Conservation (phyloP, 1,140 invertebrate species). For the Gonioctena quinquepunctata region DNA sequence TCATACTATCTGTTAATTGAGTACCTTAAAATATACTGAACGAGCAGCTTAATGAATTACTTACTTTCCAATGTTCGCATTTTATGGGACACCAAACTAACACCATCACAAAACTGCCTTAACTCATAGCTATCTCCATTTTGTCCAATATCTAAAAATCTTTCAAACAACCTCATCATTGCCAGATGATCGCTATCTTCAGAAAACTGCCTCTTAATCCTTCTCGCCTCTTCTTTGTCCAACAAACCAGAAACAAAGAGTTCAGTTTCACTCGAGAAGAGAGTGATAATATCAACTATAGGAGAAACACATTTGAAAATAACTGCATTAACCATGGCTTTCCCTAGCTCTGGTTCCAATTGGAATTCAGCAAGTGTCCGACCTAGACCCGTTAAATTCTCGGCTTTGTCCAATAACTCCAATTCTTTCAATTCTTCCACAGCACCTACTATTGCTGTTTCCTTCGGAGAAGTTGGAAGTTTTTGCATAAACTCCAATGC, state of each 20-base stretch:
- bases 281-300: constrained; percentile 52
- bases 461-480: constrained; percentile 59
- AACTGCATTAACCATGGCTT: constrained; percentile 61
- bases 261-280: constrained; percentile 45
- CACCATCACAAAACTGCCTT: constrained; percentile 36
- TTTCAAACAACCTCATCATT: constrained; percentile 48
- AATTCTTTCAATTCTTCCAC: constrained; percentile 58
- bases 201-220: constrained; percentile 36
- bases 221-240: constrained; percentile 36
- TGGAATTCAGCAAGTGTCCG: constrained; percentile 59
- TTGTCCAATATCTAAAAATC: constrained; percentile 45
- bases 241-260: constrained; percentile 42
- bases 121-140: constrained; percentile 21
- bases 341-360: constrained; percentile 62
- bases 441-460: constrained; percentile 52
- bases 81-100: constrained; percentile 44
- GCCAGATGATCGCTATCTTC: constrained; percentile 49
- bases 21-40: too few relatives aligned
- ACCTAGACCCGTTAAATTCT: constrained; percentile 64
- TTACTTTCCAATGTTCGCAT: constrained; percentile 47
- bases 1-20: too few relatives aligned
- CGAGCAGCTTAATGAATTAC: too few relatives aligned
- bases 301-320: constrained; percentile 61
- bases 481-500: constrained; percentile 57
- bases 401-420: constrained; percentile 59